Evolutionary conservation across 2,888 invertebrate species (phyloP), one percentile per base, ranked within the genome.

Genomic region (Cenopis cana): DNA sequence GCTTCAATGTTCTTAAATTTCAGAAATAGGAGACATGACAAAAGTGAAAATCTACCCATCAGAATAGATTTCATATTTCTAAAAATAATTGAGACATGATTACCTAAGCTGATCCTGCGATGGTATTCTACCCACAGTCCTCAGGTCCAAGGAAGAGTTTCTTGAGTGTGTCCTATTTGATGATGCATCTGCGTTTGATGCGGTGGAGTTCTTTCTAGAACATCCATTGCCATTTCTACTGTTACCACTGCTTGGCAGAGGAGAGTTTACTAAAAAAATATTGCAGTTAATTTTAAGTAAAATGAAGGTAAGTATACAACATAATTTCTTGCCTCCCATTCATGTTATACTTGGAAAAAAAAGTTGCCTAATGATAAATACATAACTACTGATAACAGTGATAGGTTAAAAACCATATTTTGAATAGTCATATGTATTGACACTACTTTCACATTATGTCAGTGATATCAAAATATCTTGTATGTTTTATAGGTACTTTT

Each of bases 91-190:
- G n/a, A 24, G 24, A 24, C 4, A 1, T 24, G 24, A 60, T 64
- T 73, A 93, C 94, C 93, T 93, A 54, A 94, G 76, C 70, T 93
- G 94, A 77, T 94, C 94, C 69, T 93, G 93, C 69, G 93, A 92
- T 12, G 93, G 89, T 85, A 93, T 93, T 75, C 94, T 88, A 68
- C 93, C 94, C 20, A 93, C 88, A 68, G 92, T 89, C 66, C 97
- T 94, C 73, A 97, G 94, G 84, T 98, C 98, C 83, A 97, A 93
- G 0, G 98, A 98, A 0, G 98, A 97, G 88, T 98, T 98, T 74
- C 98, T 94, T 0, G 97, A 96, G 86, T 97, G 97, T 57, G 92
- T 89, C 71, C 93, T 86, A 66, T 88, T 91, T 18, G 85, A 79
- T 17, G 89, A 76, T 9, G 85, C 85, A 49, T 92, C 92, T 56